A percentile compares a stretch with the other conserved stretches of the same genome.
These are phyloP conservation scores for Clarias gariepinus DNA, from an alignment of 2,113 vertebrate species.

Conservation along the genomic window DNA sequence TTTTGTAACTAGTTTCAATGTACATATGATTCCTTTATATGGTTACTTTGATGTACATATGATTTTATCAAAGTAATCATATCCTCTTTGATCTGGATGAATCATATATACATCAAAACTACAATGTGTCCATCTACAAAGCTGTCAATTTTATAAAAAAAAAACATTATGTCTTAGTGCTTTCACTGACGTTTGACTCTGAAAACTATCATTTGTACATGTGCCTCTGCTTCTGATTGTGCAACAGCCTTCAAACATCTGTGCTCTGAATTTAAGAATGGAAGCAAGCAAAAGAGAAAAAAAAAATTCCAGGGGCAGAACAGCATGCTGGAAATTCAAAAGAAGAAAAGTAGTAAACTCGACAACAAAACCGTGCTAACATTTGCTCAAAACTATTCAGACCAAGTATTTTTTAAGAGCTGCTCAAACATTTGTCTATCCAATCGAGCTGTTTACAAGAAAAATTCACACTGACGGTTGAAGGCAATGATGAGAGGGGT, in stretches of 20 bases:
- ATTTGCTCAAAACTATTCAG: conserved; percentile 61
- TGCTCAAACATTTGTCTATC: conserved; percentile 69
- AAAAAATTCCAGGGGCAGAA: not conserved
- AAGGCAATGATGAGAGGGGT: conserved; percentile 59
- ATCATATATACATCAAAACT: no score
- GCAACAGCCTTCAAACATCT: not conserved
- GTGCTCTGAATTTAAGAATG: not conserved
- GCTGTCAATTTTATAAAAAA: no score
- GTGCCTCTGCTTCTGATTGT: not conserved
- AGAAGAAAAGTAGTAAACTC: conserved; percentile 38
- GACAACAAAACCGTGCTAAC: conserved; percentile 57
- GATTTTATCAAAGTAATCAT: no score
- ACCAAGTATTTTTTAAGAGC: conserved; percentile 57
- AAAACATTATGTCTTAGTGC: no score
- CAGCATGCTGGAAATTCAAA: not conserved
- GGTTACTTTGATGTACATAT: no score
- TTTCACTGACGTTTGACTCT: no score
- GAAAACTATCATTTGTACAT: not conserved
- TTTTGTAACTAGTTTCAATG: no score
- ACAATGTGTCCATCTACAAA: no score
- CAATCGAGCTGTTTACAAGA: conserved; percentile 70
- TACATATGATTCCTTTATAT: no score
- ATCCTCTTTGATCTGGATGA: no score
- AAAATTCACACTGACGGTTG: conserved; percentile 69
- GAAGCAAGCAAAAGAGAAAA: not conserved